phyloP scores from a whole-genome alignment of 2,888 invertebrate genomes.

The Trichopoda pennipes region DNA sequence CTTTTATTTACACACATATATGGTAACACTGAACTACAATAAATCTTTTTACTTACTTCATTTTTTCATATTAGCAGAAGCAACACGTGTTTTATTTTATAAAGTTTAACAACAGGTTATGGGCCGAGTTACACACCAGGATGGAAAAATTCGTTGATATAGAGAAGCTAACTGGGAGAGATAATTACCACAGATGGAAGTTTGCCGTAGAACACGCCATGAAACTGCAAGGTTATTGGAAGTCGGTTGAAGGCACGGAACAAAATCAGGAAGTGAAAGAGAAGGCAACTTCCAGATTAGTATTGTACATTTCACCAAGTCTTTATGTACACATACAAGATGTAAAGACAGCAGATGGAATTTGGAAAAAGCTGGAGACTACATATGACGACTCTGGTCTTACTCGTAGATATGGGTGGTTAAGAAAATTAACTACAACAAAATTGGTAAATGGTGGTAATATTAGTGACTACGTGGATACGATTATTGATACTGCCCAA shows the following conservation, averaged over 20 bases:
- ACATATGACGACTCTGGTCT: slow-evolving; percentile 49
- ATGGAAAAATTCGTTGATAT: too few species aligned
- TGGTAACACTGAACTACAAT: too few species aligned
- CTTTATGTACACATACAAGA: slow-evolving; percentile 46
- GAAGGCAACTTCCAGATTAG: slow-evolving; percentile 40
- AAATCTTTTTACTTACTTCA: too few species aligned
- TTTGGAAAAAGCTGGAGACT: slow-evolving; percentile 40
- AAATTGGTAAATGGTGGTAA: not conserved
- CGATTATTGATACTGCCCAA: not conserved
- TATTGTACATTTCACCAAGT: slow-evolving; percentile 21
- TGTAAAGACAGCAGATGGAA: slow-evolving; percentile 8
- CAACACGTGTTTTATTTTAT: too few species aligned
- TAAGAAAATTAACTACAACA: not conserved
- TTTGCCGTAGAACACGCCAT: too few species aligned
- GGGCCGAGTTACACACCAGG: too few species aligned
- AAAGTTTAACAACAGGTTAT: too few species aligned
- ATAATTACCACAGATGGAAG: slow-evolving; percentile 27
- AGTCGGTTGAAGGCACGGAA: too few species aligned
- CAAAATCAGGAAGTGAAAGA: not conserved
- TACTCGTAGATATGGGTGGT: not conserved
- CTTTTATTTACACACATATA: too few species aligned
- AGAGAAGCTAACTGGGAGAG: too few species aligned
- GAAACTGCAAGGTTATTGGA: too few species aligned
- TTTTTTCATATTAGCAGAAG: too few species aligned
- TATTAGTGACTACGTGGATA: not conserved